Percentiles rank a stretch among this genome's conserved stretches.
Evolutionary conservation across 1,140 invertebrate genomes (phyloP).

Genomic region (Diorhabda elongata): DNA sequence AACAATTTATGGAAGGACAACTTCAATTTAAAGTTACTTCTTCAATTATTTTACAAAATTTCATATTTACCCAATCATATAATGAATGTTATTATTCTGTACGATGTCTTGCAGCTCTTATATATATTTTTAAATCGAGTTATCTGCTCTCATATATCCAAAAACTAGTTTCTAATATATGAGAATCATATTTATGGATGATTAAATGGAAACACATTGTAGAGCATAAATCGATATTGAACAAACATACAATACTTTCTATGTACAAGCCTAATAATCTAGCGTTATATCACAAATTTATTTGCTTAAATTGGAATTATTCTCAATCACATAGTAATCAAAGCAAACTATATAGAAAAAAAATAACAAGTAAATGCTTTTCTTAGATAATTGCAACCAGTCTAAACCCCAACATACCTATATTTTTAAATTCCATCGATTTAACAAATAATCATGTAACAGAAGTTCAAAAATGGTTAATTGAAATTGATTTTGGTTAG

Average conservation of each 20-base stretch:
- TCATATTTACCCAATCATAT: too few species aligned
- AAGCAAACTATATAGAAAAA: slow-evolving; percentile 38
- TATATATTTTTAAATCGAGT: too few species aligned
- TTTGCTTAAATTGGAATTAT: slow-evolving; percentile 41
- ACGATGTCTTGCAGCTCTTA: too few species aligned
- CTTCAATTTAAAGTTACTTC: too few species aligned
- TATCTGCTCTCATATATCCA: too few species aligned
- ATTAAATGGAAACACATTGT: background rate
- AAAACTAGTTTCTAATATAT: slow-evolving; percentile 3
- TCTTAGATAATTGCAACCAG: background rate
- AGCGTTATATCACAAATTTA: slow-evolving; percentile 41
- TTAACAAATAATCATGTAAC: too few species aligned
- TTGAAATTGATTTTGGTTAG: too few species aligned
- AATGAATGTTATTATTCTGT: too few species aligned
- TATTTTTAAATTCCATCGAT: too few species aligned
- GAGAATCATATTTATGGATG: slow-evolving; percentile 7
- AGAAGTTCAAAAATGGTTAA: too few species aligned
- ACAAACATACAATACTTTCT: slow-evolving; percentile 24
- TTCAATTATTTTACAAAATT: too few species aligned
- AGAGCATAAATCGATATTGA: slow-evolving; percentile 25
- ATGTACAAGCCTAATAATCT: slow-evolving; percentile 31
- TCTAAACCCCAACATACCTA: background rate
- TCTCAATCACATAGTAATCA: slow-evolving; percentile 39
- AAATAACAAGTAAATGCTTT: slow-evolving; percentile 36
- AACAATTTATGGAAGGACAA: too few species aligned